A percentile compares a stretch with the other conserved stretches of the same genome.
Conservation (phyloP, 2,888 invertebrate species). For the Apamea epomidion region DNA sequence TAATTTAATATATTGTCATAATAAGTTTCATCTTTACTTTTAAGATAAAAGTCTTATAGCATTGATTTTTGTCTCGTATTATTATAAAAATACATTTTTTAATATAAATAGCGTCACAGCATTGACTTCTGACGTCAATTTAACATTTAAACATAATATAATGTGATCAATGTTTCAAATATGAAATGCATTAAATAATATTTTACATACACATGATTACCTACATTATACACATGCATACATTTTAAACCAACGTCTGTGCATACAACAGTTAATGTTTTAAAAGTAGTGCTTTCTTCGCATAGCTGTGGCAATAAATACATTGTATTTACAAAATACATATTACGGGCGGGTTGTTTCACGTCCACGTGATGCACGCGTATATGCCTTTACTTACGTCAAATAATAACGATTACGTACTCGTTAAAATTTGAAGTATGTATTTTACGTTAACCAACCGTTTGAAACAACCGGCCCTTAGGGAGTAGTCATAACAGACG, state of each 20-base stretch:
- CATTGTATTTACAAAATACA: slow-evolving; percentile 8
- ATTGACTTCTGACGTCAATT: background rate
- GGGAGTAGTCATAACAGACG: too few relatives aligned
- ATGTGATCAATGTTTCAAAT: background rate
- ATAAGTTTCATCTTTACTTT: background rate
- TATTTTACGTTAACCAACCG: too few relatives aligned
- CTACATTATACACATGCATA: too few relatives aligned
- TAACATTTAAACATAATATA: background rate
- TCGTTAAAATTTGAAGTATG: too few relatives aligned
- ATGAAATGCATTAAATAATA: background rate
- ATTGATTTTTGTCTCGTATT: slow-evolving; percentile 14
- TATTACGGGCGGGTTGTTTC: too few relatives aligned
- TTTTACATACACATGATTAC: background rate
- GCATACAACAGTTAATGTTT: background rate
- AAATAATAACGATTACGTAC: too few relatives aligned
- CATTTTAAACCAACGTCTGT: background rate
- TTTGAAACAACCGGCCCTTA: too few relatives aligned
- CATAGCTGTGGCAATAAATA: background rate
- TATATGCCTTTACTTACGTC: too few relatives aligned
- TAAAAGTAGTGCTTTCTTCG: background rate
- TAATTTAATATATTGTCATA: slow-evolving; percentile 9
- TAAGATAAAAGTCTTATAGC: background rate
- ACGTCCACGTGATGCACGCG: too few relatives aligned
- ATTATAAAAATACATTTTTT: background rate
- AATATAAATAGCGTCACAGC: background rate